Conservation (phyloP, 2,888 invertebrate genomes). For the Morpho deidamia region DNA sequence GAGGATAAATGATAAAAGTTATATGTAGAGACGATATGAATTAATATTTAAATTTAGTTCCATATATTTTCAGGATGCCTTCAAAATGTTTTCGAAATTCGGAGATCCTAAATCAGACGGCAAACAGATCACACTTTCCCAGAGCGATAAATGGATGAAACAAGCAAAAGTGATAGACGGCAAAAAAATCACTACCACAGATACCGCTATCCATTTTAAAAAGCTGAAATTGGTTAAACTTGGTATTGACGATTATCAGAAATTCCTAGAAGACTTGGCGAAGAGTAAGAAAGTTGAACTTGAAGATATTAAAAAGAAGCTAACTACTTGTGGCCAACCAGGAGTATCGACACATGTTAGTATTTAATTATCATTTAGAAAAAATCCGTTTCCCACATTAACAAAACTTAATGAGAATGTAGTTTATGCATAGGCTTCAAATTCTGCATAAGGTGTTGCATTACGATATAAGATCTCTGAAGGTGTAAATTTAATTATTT, state of each 20-base stretch:
- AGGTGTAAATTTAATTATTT: too few species aligned
- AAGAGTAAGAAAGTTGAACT: slow-evolving; percentile 90
- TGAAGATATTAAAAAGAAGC: slow-evolving; percentile 87
- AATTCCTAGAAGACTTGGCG: slow-evolving; percentile 91
- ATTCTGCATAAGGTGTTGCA: too few species aligned
- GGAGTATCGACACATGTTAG: slow-evolving; percentile 75
- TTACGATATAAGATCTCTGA: too few species aligned
- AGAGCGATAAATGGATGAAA: slow-evolving; percentile 97
- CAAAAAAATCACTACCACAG: slow-evolving; percentile 92
- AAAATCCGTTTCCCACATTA: too few species aligned
- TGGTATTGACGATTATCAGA: slow-evolving; percentile 86
- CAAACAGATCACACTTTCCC: slow-evolving; percentile 90
- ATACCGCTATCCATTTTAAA: slow-evolving; percentile 93
- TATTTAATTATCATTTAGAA: slow-evolving; percentile 10
- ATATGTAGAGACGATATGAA: too few species aligned
- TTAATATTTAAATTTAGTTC: neutral
- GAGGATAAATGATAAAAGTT: too few species aligned
- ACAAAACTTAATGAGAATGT: too few species aligned
- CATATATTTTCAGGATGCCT: slow-evolving; percentile 80
- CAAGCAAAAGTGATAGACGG: slow-evolving; percentile 89
- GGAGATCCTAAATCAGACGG: slow-evolving; percentile 93
- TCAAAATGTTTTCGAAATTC: slow-evolving; percentile 90
- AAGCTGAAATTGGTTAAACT: slow-evolving; percentile 91
- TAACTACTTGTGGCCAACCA: slow-evolving; percentile 89
- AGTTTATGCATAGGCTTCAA: too few species aligned